A percentile compares a stretch with the other conserved stretches of the same genome.
Conservation (phyloP, 2,113 vertebrate genomes). For the Erpornis zantholeuca region DNA sequence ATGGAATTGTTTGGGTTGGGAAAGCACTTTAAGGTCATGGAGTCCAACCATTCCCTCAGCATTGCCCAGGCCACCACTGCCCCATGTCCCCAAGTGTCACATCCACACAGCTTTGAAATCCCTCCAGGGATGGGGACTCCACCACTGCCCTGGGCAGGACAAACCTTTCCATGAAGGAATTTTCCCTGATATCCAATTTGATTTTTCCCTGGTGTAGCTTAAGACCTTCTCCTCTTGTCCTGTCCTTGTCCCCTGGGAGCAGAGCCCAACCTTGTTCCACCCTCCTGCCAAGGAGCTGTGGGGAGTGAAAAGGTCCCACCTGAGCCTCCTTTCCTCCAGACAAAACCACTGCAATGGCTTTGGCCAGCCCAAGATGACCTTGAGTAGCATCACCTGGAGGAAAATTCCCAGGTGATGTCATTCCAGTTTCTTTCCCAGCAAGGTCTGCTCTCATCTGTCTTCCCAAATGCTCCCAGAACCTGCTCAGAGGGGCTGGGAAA, state of each 20-base stretch:
- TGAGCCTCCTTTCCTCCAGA: neutral
- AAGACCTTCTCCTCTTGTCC: accelerated
- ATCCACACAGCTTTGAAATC: accelerated
- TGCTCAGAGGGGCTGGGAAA: neutral
- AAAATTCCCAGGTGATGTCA: neutral
- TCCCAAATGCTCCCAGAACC: neutral
- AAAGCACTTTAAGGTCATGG: neutral
- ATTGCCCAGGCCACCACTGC: neutral
- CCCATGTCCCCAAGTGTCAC: neutral
- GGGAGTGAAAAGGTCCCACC: neutral
- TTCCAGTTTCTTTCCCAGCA: neutral
- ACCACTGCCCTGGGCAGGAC: neutral
- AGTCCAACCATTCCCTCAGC: neutral
- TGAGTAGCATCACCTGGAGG: neutral
- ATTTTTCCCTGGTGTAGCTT: neutral
- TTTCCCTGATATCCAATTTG: neutral
- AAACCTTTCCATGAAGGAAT: neutral
- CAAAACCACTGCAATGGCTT: neutral
- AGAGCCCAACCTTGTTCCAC: neutral
- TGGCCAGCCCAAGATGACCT: neutral
- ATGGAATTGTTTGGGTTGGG: neutral
- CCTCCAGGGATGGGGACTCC: neutral
- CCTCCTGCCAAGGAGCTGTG: neutral
- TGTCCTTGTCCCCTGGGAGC: neutral
- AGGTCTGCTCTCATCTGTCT: neutral